These are phyloP conservation scores for Pheosia tremula DNA, from an alignment of 2,888 invertebrate genomes.

Conservation along the genomic window DNA sequence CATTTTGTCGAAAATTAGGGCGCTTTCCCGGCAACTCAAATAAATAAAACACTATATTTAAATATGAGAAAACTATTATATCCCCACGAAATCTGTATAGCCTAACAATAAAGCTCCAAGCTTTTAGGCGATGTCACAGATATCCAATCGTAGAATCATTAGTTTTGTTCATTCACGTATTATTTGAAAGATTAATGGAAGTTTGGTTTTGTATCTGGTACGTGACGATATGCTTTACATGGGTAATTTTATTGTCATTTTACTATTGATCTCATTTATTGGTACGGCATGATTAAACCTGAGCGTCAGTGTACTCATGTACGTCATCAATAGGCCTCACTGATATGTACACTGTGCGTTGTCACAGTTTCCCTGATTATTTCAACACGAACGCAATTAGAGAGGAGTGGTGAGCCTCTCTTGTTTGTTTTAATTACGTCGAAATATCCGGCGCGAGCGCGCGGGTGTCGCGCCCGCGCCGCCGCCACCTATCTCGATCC, in stretches of 20 bases:
- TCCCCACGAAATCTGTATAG: conserved; percentile 26
- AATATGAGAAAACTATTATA: conserved; percentile 23
- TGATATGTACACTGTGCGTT: conserved; percentile 48
- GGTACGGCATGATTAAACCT: not conserved
- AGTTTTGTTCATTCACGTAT: conserved; percentile 36
- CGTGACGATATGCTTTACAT: conserved; percentile 1
- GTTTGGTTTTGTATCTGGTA: conserved; percentile 21
- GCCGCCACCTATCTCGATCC: conserved; percentile 37
- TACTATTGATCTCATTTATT: too few species aligned
- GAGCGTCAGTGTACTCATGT: conserved; percentile 12
- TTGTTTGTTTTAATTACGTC: conserved; percentile 83
- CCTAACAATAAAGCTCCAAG: conserved; percentile 35
- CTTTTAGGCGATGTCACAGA: conserved; percentile 38
- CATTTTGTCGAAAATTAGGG: not conserved
- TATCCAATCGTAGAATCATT: conserved; percentile 32
- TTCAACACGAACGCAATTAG: conserved; percentile 81
- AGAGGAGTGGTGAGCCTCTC: conserved; percentile 77
- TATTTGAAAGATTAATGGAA: conserved; percentile 34
- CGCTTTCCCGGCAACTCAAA: conserved; percentile 12
- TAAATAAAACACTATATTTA: conserved; percentile 21
- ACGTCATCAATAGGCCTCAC: conserved; percentile 40
- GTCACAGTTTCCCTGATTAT: conserved; percentile 75
- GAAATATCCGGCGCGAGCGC: conserved; percentile 66
- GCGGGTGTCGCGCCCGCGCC: conserved; percentile 33
- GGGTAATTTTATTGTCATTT: too few species aligned